Evolutionary conservation across 2,797 vertebrate species (phyloP).

Genomic region (Limnodromus scolopaceus): DNA sequence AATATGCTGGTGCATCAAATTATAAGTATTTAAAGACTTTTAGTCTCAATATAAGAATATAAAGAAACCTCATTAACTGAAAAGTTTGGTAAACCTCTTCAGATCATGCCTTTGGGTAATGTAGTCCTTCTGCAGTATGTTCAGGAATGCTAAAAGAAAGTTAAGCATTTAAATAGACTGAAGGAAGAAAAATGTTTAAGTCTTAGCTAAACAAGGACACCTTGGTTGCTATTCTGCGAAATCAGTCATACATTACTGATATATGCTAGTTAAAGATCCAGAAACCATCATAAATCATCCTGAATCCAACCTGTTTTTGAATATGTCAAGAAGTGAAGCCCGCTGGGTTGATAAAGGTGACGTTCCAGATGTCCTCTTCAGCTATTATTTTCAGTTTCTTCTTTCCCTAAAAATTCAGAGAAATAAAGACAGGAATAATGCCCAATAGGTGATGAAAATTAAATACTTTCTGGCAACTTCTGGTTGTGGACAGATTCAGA

Average conservation of each 20-base stretch:
- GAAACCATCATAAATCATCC: constrained; percentile 25
- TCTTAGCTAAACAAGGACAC: not conserved
- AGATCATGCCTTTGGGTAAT: not conserved
- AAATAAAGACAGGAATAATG: not conserved
- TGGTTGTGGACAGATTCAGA: not conserved
- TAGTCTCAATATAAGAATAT: not conserved
- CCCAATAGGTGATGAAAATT: not conserved
- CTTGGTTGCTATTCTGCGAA: not conserved
- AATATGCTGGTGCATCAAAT: not conserved
- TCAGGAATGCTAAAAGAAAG: not conserved
- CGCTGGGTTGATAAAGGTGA: not conserved
- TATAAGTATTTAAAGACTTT: not conserved
- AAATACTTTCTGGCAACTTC: not conserved
- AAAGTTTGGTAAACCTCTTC: not conserved
- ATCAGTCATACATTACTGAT: not conserved
- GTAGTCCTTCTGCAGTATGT: not conserved
- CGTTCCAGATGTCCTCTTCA: not conserved
- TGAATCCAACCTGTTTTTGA: constrained; percentile 20
- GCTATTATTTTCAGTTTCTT: not conserved
- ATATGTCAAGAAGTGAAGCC: not conserved
- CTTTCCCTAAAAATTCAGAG: not conserved
- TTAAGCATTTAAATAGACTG: not conserved
- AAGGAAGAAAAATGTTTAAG: not conserved
- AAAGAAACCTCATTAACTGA: not conserved
- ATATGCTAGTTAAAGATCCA: not conserved